phyloP scores from a whole-genome alignment of 2,888 invertebrate species.

The Athalia rosae region DNA sequence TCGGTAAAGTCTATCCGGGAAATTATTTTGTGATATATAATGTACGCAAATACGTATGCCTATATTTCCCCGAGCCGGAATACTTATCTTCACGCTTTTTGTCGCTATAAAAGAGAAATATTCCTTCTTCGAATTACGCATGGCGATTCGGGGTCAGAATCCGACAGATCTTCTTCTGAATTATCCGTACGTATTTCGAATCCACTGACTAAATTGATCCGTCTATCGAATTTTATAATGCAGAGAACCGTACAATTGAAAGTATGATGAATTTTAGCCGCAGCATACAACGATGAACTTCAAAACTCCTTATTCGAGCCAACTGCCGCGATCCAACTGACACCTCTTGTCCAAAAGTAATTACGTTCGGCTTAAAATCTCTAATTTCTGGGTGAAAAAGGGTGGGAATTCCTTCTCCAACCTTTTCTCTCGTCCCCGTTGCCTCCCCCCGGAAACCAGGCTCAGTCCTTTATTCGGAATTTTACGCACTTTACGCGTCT shows the following conservation, averaged over 20 bases:
- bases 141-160: too few species aligned
- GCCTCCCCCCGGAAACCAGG: slow-evolving; percentile 16
- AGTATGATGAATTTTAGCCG: neutral
- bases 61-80: neutral
- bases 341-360: slow-evolving; percentile 51
- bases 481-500: slow-evolving; percentile 46
- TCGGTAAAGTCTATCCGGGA: slow-evolving; percentile 16
- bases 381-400: slow-evolving; percentile 60
- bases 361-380: slow-evolving; percentile 64
- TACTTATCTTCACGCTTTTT: neutral
- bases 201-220: too few species aligned
- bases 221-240: too few species aligned
- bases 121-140: too few species aligned
- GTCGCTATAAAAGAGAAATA: neutral
- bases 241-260: too few species aligned
- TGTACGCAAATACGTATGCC: neutral
- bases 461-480: slow-evolving; percentile 43
- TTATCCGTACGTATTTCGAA: too few species aligned
- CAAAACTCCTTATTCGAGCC: slow-evolving; percentile 8
- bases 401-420: slow-evolving; percentile 39
- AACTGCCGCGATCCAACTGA: neutral
- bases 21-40: slow-evolving; percentile 22
- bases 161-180: too few species aligned
- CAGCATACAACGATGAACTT: slow-evolving; percentile 25
- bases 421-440: slow-evolving; percentile 35